A percentile compares a stretch with the other conserved stretches of the same genome.
Evolutionary conservation across 2,888 invertebrate species (phyloP).

Genomic region (Drosophila mercatorum): DNA sequence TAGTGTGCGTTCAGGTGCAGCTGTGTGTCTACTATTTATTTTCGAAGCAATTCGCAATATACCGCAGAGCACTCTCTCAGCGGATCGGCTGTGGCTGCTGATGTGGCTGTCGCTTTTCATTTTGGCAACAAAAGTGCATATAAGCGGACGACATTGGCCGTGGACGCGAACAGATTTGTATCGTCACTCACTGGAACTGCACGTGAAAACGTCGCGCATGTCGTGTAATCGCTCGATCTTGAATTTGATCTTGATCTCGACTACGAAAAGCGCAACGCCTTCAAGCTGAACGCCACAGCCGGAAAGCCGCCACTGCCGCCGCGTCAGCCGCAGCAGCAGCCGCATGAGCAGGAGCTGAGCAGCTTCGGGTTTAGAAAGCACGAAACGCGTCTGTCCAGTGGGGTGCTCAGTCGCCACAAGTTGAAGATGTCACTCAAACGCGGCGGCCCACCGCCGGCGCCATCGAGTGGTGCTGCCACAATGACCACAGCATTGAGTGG

Average conservation of each 20-base stretch:
- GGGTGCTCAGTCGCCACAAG: conserved; percentile 69
- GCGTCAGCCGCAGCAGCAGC: conserved; percentile 58
- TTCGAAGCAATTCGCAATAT: conserved; percentile 32
- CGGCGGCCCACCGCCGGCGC: conserved; percentile 80
- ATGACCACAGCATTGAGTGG: conserved; percentile 67
- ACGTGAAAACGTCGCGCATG: conserved; percentile 61
- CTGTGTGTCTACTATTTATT: conserved; percentile 37
- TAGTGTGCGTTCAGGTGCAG: conserved; percentile 25
- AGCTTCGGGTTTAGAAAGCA: conserved; percentile 51
- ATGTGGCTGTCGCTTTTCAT: conserved; percentile 48
- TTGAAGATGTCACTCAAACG: conserved; percentile 81
- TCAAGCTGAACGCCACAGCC: conserved; percentile 77
- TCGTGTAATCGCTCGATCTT: conserved; percentile 30
- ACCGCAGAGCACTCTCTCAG: conserved; percentile 40
- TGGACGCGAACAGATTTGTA: conserved; percentile 57
- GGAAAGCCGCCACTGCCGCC: conserved; percentile 82
- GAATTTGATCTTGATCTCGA: conserved; percentile 24
- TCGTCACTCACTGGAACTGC: conserved; percentile 53
- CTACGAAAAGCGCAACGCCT: conserved; percentile 49
- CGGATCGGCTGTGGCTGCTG: conserved; percentile 19
- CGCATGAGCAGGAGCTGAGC: conserved; percentile 58
- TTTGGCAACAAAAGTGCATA: conserved; percentile 59
- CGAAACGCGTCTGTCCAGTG: conserved; percentile 67
- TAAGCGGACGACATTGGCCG: conserved; percentile 58
- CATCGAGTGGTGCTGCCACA: conserved; percentile 72